Conservation (phyloP, 2,888 invertebrate genomes). For the Aphodius sticticus region DNA sequence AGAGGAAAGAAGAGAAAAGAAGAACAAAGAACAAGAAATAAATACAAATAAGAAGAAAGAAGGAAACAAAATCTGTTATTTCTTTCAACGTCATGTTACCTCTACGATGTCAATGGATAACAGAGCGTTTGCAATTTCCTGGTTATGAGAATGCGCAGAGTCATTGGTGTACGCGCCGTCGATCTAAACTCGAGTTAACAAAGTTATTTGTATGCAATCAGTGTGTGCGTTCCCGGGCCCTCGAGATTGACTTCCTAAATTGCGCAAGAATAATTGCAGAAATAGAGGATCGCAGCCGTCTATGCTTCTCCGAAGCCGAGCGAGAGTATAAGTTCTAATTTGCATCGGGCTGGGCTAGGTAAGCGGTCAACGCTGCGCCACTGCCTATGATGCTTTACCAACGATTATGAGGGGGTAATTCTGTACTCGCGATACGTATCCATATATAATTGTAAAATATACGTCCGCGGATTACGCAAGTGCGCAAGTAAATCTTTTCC, state of each 20-base stretch:
- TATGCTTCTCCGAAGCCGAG: neutral
- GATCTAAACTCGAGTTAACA: neutral
- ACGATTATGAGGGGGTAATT: too few species aligned
- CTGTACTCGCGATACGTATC: too few species aligned
- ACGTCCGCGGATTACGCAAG: too few species aligned
- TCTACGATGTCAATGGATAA: too few species aligned
- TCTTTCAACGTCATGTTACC: too few species aligned
- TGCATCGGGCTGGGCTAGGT: neutral
- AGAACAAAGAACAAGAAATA: too few species aligned
- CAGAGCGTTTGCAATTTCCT: neutral
- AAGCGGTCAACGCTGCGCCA: neutral
- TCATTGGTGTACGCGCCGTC: neutral
- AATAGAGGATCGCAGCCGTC: neutral
- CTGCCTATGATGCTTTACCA: too few species aligned
- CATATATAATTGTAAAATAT: too few species aligned
- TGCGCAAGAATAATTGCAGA: neutral
- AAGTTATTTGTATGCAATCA: neutral
- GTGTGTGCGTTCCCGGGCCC: neutral
- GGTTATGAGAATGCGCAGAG: neutral
- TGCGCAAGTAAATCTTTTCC: too few species aligned
- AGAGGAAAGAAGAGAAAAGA: too few species aligned
- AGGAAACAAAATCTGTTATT: too few species aligned
- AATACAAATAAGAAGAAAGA: too few species aligned
- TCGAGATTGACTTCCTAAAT: neutral
- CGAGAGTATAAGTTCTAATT: neutral